Evolutionary conservation across 2,888 invertebrate species (phyloP), one percentile per base, ranked within the genome.

Genomic region (Latrodectus hesperus): DNA sequence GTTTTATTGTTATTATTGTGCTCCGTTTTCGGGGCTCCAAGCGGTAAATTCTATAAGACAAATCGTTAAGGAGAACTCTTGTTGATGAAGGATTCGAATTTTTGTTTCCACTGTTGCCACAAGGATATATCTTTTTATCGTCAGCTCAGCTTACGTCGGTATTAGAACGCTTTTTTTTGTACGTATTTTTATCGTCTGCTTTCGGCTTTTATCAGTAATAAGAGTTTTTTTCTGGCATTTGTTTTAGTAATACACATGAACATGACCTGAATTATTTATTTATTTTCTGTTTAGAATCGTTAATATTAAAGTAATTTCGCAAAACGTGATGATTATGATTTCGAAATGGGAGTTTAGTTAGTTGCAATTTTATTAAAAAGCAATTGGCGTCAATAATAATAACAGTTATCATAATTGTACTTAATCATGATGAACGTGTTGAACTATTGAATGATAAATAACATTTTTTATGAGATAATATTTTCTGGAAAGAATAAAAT

Each of bases 1-100:
- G 75, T 82, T 82, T 82, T 82, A 75, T 75, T 82, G 82, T 75
- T 82, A 82, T 82, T 67, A 82, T 82, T 75, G 70, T 55, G 75
- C 75, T 68, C 82, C 70, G 38, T 82, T 76, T 82, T 70, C 74
- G 60, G 68, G 16, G 14, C 9, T 9, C 49, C 2, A 53, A 51
- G 73, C 73, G 68, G 78, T 68, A 78, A 67, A n/a, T 80, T 80
- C 81, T 52, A 67, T 82, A 75, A 82, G 74, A 68, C 82, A 82
- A 82, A 82, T 82, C 75, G 82, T 75, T 82, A 82, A 82, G 75
- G 60, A 55, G 55, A 68, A 68, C 75, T 82, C 82, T 67, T 70
- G 82, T 75, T 82, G 82, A 82, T 82, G 82, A 82, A 82, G 82
- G 74, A 82, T 81, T 60, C 49, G 53, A 64, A 72, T 65, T 71